These are phyloP conservation scores for Drosophila cardini DNA, from an alignment of 1,140 invertebrate genomes.

Conservation along the genomic window DNA sequence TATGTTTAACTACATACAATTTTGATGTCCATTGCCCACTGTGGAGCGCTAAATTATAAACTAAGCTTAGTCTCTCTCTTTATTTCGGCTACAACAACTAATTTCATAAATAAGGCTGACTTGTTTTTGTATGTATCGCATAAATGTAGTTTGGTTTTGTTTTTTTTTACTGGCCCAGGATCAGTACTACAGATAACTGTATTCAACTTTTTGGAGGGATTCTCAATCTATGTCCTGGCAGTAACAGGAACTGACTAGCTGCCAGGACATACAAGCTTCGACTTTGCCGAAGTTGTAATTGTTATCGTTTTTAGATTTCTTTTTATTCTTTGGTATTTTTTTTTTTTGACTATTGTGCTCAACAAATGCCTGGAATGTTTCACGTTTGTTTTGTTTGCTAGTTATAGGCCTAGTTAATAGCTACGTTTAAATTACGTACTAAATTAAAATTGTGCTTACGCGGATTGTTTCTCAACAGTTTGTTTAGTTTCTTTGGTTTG, in stretches of 20 bases:
- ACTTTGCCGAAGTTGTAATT: constrained; percentile 8
- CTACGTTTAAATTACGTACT: constrained; percentile 63
- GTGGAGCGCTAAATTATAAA: constrained; percentile 68
- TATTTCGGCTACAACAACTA: constrained; percentile 71
- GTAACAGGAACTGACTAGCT: not conserved
- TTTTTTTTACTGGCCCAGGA: constrained; percentile 28
- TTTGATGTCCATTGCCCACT: constrained; percentile 40
- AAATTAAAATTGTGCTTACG: constrained; percentile 81
- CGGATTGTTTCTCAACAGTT: constrained; percentile 68
- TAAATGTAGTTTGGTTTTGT: constrained; percentile 24
- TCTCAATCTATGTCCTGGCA: constrained; percentile 28
- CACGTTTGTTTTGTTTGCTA: not conserved
- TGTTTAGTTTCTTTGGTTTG: constrained; percentile 33
- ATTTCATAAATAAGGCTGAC: constrained; percentile 80
- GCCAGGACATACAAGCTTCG: constrained; percentile 26
- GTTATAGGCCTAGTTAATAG: constrained; percentile 68
- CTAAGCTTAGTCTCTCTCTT: constrained; percentile 61
- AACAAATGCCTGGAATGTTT: constrained; percentile 65
- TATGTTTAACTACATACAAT: constrained; percentile 41
- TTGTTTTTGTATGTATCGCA: constrained; percentile 29
- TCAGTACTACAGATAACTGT: constrained; percentile 42
- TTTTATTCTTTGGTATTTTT: constrained; percentile 19
- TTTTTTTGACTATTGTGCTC: constrained; percentile 71
- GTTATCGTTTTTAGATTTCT: not conserved
- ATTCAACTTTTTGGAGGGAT: constrained; percentile 53